Evolutionary conservation across 2,888 invertebrate species (phyloP), one percentile per base, ranked within the genome.

Genomic region (Arge pagana): DNA sequence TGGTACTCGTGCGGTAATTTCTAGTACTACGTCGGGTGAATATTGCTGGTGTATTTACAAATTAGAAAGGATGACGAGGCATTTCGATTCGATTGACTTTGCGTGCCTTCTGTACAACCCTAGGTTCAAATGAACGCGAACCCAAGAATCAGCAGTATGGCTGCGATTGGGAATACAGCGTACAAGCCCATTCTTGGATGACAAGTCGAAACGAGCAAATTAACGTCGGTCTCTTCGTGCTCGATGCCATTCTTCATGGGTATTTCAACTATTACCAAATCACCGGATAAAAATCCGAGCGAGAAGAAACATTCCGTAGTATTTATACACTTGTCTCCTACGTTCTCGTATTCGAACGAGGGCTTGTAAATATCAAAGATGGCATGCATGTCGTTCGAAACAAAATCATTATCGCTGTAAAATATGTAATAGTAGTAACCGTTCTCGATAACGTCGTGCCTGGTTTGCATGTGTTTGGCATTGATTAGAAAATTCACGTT

Each of bases 371-470:
- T 90, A 77, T 92, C 89, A 71, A 93, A 91, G 56, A 90, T 82
- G 4, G 88, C 89, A 76, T 91, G 88, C 63, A 93, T 88, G 68
- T 89, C 87, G 76, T 92, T 93, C 40, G 81, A 83, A 7, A 88
- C 85, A 62, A 86, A 79, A 72, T 90, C 91, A 77, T 92, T 91
- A 71, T 93, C 90, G 64, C 90, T 91, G 69, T 91, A 92, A 77
- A 93, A 92, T 62, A 93, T 90, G 65, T 92, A 93, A 77, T 93
- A 93, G 72, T 92, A 93, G 77, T 92, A 92, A 5, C 91, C 92
- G 70, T 90, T 88, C 43, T 83, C 80, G 28, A 82, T 79, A 18
- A 92, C 87, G 59, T 89, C 84, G 64, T 92, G 90, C 52, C 82
- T 82, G 1, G 84, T 82, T 56, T 83, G 79, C 79, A 89, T 85